Evolutionary conservation across 2,797 vertebrate species (phyloP).

Genomic region (Rhinoraja longicauda): DNA sequence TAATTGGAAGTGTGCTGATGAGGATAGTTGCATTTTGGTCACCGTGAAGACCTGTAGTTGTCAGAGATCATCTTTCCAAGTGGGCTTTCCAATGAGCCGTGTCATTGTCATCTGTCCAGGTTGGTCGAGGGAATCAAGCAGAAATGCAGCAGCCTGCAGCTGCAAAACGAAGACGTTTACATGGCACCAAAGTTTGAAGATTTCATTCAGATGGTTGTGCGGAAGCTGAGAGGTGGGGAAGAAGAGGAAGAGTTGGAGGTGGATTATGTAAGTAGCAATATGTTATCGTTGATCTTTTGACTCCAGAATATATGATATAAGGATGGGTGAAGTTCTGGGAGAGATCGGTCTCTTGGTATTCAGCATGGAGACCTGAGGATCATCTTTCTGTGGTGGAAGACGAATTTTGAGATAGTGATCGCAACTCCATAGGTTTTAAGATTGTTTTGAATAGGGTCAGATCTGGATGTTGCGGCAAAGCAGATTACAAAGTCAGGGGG

Average conservation of each 20-base stretch:
- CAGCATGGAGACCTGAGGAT: too few species aligned
- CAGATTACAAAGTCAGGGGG: too few species aligned
- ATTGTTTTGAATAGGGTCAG: too few species aligned
- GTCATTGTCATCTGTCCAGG: slow-evolving; percentile 51
- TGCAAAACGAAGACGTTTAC: slow-evolving; percentile 90
- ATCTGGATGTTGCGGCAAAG: too few species aligned
- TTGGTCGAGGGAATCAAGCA: slow-evolving; percentile 90
- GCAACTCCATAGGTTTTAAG: too few species aligned
- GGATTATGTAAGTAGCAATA: slow-evolving; percentile 69
- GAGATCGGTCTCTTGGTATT: too few species aligned
- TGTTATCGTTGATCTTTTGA: neutral
- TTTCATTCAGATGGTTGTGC: slow-evolving; percentile 83
- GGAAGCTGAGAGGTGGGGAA: slow-evolving; percentile 79
- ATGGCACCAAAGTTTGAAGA: slow-evolving; percentile 85
- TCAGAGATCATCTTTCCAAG: neutral
- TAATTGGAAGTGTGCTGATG: neutral
- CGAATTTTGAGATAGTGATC: too few species aligned
- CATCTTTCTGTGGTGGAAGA: too few species aligned
- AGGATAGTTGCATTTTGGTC: neutral
- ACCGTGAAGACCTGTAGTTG: neutral
- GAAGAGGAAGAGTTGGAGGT: slow-evolving; percentile 71
- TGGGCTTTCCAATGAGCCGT: neutral
- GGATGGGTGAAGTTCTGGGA: too few species aligned
- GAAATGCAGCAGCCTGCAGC: slow-evolving; percentile 67
- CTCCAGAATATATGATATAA: too few species aligned